Evolutionary conservation across 2,113 vertebrate genomes (phyloP).

Genomic region (Tyto alba): DNA sequence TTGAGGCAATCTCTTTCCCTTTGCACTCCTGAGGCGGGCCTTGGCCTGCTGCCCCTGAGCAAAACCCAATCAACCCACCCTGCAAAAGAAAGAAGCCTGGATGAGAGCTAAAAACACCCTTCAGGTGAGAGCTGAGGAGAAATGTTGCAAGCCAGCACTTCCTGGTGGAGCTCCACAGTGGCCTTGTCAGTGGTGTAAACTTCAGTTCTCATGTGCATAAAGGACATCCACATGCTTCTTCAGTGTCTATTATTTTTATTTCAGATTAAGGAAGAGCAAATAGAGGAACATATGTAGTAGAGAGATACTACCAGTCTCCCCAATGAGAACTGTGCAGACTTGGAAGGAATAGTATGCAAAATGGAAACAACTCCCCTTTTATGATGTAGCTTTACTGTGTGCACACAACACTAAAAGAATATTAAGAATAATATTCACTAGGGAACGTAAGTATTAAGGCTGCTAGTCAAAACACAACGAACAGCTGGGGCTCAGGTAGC

Average conservation of each 20-base stretch:
- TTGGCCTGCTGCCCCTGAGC: not conserved
- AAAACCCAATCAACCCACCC: not conserved
- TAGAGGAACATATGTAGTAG: not conserved
- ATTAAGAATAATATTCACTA: not conserved
- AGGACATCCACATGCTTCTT: not conserved
- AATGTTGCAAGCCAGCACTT: not conserved
- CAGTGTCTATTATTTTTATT: not conserved
- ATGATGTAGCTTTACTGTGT: not conserved
- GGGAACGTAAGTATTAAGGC: not conserved
- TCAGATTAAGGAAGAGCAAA: not conserved
- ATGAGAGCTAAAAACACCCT: not conserved
- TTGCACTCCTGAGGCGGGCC: not conserved
- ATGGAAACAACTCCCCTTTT: not conserved
- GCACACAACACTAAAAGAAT: not conserved
- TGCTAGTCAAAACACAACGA: not conserved
- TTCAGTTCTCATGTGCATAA: not conserved
- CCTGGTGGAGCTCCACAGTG: not conserved
- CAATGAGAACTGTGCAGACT: not conserved
- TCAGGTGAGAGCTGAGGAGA: not conserved
- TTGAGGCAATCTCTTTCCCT: not conserved
- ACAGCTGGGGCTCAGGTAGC: not conserved
- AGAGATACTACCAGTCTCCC: not conserved
- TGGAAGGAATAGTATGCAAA: not conserved
- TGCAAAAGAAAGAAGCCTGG: not conserved
- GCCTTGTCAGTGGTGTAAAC: not conserved